A percentile compares a stretch with the other conserved stretches of the same genome.
Conservation (phyloP, 2,888 invertebrate genomes). For the Macrophya annulata region DNA sequence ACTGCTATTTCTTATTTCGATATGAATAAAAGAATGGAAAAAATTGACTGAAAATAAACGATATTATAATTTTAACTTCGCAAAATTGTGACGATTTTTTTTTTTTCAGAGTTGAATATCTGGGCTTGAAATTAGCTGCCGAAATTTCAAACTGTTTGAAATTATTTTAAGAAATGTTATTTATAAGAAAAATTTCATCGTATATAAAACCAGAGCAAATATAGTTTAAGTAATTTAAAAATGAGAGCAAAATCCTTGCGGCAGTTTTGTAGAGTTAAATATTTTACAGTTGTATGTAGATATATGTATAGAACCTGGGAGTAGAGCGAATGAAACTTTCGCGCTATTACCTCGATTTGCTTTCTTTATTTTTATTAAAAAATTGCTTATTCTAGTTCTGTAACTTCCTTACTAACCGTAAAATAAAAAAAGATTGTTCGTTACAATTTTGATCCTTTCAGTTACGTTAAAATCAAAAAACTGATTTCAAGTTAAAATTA, state of each 20-base stretch:
- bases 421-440: background rate
- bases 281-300: background rate
- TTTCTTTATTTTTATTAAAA: background rate
- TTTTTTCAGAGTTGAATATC: background rate
- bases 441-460: background rate
- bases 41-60: background rate
- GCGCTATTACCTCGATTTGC: background rate
- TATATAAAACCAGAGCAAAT: background rate
- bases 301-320: background rate
- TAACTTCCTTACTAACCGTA: background rate
- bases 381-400: background rate
- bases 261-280: background rate
- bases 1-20: too few species aligned
- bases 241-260: background rate
- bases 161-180: background rate
- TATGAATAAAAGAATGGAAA: background rate
- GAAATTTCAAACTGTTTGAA: background rate
- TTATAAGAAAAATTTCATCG: background rate
- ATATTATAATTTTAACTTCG: background rate
- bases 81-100: background rate
- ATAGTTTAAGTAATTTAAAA: slow-evolving; percentile 10
- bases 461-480: background rate
- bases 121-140: background rate
- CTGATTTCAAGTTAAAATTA: background rate
- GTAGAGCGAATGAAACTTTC: background rate